Base-by-base conservation (phyloP, 1,140 invertebrate species). In the Philopotamus ludificatus region DNA sequence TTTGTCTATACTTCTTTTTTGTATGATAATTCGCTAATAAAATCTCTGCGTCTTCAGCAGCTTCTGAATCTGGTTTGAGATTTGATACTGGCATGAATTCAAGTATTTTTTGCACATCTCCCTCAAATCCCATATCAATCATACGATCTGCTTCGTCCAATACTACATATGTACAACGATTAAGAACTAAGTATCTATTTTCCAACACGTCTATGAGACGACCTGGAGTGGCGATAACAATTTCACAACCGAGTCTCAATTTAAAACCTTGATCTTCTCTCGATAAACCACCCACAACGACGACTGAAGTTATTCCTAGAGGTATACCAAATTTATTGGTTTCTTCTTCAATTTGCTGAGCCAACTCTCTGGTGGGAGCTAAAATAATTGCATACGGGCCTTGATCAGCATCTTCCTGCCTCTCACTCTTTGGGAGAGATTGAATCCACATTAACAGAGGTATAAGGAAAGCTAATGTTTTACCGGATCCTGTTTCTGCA, bases 111-210 rank as follows among this genome's bases (percentile, higher is more conserved):
- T 98, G 95, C 0, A 99, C 97, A 77, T 98, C 92, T 26, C 94
- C 91, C 79, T 99, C 97, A 78, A 99, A 99, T 79, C 97, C 97
- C 94, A 98, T 98, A 80, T 99, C 96, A 79, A 99, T 98, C 97
- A 99, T 99, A 74, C 95, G 86, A 82, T 99, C 97, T 47, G 97
- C 97, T 82, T 95, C 93, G 74, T 95, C 92, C 49, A 95, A 80
- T n/a, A 95, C 92, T 70, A 94, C 93, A 74, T 94, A 94, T 47
- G 91, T 94, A 76, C 98, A 99, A 73, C 97, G 92, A 77, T 91
- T 94, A 0, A 99, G 80, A 7, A 99, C 97, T 54, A 99, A 83
- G 77, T 99, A 99, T 68, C 96, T 86, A 80, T 99, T 99, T 81
- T 99, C 97, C 49, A 99, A 80, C 0, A 99, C 97, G 82, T 99